Base-by-base conservation (phyloP, 2,888 invertebrate genomes). In the Serrognathus titanus region DNA sequence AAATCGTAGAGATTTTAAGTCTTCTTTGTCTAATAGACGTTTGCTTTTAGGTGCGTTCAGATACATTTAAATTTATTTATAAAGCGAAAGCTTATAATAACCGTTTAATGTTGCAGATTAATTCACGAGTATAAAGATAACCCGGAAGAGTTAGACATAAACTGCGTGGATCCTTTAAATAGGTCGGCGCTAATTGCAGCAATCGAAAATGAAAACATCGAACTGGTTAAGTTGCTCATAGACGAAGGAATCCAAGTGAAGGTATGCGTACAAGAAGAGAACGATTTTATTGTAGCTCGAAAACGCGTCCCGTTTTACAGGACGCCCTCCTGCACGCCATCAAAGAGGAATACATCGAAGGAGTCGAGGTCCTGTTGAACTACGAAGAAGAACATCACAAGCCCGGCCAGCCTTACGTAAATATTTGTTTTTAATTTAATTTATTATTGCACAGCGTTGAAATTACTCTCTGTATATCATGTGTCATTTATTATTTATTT, bases 341-440 rank as follows among this genome's bases (percentile, higher is more conserved):
- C 72, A 94, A 94, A 73, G 97, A 98, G 78, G 97, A 98, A 74
- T 98, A 97, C 74, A 97, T 98, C 53, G 97, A 98, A 77, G 97
- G 95, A 0, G 97, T 97, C 3, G 97, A 98, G 78, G 80, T 96
- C 47, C 82, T 98, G 10, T 81, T 98, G 60, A 89, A 90, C 68
- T 94, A 94, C 87, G 94, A 95, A 75, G 94, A 95, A 74, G 83
- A 85, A 4, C 82, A 86, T 69, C 93, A 94, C 69, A 81, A 84
- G 43, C 79, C 83, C 7, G 92, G 92, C 31, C 83, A 88, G 62
- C 87, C 89, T 61, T 93, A 93, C 73, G 24, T 31, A 31, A 31
- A 31, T 31, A 31, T 31, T 31, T 31, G 24, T 31, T 31, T 31
- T 31, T 31, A 31, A 31, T 31, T 31, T 31, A 31, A 31, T 31